Conservation (phyloP, 1,140 invertebrate genomes). For the Solenopsis fugax region DNA sequence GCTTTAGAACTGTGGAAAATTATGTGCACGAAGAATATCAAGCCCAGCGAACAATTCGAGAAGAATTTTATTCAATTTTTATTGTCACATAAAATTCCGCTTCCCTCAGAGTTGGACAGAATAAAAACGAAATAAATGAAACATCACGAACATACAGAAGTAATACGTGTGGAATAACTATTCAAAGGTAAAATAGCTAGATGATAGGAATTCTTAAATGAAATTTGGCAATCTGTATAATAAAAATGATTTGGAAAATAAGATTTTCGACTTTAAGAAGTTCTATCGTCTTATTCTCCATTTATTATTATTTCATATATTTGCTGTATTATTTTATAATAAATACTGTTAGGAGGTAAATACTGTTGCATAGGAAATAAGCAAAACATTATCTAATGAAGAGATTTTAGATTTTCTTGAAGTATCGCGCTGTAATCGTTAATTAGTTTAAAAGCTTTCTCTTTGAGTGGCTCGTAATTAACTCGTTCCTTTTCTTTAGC, state of each 20-base stretch:
- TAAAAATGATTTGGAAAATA: neutral
- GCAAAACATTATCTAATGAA: slow-evolving; percentile 68
- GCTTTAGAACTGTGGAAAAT: slow-evolving; percentile 83
- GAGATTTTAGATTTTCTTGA: slow-evolving; percentile 74
- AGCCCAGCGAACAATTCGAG: slow-evolving; percentile 82
- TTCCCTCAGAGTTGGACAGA: neutral
- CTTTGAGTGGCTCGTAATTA: slow-evolving; percentile 77
- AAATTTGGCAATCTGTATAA: slow-evolving; percentile 66
- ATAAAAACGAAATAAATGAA: neutral
- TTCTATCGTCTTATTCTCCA: neutral
- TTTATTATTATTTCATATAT: neutral
- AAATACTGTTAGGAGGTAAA: neutral
- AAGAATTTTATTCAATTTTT: neutral
- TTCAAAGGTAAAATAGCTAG: slow-evolving; percentile 75
- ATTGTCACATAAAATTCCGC: neutral
- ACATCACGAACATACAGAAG: neutral
- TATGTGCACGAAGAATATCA: slow-evolving; percentile 84
- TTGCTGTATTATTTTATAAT: slow-evolving; percentile 1
- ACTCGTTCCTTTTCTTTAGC: slow-evolving; percentile 70
- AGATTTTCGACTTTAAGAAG: slow-evolving; percentile 5
- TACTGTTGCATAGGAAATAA: neutral
- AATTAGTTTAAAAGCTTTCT: slow-evolving; percentile 69
- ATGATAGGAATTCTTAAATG: slow-evolving; percentile 76
- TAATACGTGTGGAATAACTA: neutral
- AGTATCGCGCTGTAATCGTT: slow-evolving; percentile 74